Base-by-base conservation (phyloP, 2,888 invertebrate species). In the Eupithecia subfuscata region DNA sequence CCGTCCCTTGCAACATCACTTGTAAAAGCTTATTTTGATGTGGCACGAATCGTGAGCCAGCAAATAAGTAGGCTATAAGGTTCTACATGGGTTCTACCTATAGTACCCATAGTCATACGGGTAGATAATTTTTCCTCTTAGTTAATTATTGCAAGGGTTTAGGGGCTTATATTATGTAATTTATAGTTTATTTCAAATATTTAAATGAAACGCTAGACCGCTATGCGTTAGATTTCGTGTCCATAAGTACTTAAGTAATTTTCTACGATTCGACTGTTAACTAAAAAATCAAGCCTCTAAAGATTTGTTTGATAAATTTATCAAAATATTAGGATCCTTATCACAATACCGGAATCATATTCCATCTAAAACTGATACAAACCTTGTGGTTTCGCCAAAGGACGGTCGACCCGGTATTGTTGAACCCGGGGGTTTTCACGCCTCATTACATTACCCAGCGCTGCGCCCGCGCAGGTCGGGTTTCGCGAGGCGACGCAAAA, bases 401-500 rank as follows among this genome's bases (percentile, higher is more conserved):
- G 60, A 60, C 34, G 2, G 63, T 30, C 56, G 65, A 65, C 70
- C 48, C 67, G 30, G 80, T 82, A 79, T 81, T 85, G 86, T 87
- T 88, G 86, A 79, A 78, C 80, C 83, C 84, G 82, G 82, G 82
- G 79, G 81, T 40, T 84, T 89, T 89, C 82, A 87, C 88, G 85
- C 87, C 78, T 85, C 89, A 90, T 90, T 83, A 6, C 89, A 90
- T 90, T 83, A 6, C 84, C 80, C 25, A n/a, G 22, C 40, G 67
- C 43, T 40, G 68, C 68, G 84, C 84, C 84, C 84, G 72, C 81
- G 80, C 80, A 74, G 84, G 83, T 91, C 87, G 81, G 84, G 86
- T 91, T 89, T 88, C 90, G 87, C 88, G 79, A 71, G 71, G 45
- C 68, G 63, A 83, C 76, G 77, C 80, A 85, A 84, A 87, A 87